Conservation (phyloP, 1,140 invertebrate genomes). For the Solen grandis region DNA sequence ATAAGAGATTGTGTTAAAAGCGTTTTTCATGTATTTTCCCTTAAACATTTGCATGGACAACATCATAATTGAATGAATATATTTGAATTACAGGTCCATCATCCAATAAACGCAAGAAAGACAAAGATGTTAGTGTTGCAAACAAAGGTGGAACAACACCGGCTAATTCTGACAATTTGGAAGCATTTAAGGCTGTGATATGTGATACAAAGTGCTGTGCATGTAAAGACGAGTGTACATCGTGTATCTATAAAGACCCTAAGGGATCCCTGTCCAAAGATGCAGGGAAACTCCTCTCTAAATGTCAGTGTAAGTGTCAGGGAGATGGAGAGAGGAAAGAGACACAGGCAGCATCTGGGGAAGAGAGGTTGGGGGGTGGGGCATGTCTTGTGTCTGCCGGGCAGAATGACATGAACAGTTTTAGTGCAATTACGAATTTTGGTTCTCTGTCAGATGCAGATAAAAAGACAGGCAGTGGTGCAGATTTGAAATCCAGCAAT, state of each 20-base stretch:
- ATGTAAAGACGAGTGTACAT: not conserved
- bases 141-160: not conserved
- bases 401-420: no score
- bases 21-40: no score
- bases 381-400: no score
- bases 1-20: no score
- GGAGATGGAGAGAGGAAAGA: not conserved
- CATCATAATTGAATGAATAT: no score
- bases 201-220: slow-evolving; percentile 4
- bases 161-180: not conserved
- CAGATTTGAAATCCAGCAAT: no score
- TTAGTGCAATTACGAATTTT: no score
- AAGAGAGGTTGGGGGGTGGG: no score
- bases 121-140: not conserved
- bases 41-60: no score
- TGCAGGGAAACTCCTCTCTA: not conserved
- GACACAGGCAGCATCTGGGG: no score
- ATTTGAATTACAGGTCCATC: slow-evolving; percentile 35
- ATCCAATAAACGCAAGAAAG: slow-evolving; percentile 31
- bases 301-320: not conserved
- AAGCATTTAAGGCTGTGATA: not conserved
- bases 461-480: no score
- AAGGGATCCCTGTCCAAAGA: not conserved
- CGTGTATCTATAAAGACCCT: slow-evolving; percentile 20
- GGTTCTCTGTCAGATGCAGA: no score